Evolutionary conservation across 30 jellyfish, hydroid and myxozoan genomes (phyloP), one percentile per base, ranked within the genome.

Genomic region (Aurelia coerulea): DNA sequence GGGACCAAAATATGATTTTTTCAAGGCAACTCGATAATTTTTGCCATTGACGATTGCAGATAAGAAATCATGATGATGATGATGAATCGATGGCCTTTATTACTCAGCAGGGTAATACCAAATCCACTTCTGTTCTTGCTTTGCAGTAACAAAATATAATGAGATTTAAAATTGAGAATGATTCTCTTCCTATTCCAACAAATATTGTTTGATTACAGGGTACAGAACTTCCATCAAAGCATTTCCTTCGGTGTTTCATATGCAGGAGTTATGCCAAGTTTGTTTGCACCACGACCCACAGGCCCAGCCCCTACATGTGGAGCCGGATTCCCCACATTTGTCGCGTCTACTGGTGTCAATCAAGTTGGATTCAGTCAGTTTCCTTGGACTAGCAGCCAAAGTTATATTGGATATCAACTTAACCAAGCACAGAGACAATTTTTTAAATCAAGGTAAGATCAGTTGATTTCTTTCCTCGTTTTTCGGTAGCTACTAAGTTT

Each of bases 241-340:
- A 68, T 83, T 15, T 84, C 97, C 51, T 64, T 52, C 76, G 99
- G 99, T 17, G 99, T 95, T 4, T 95, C 99, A 8, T 84, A 95
- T 39, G 99, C 99, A 1, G 99, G 99, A 3, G 92, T 95, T 10
- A 23, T 75, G 17, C 98, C 97, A 16, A 96, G 99, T 29, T 32
- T 65, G 5, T 77, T 60, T 46, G 89, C 97, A 11, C 95, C 99
- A 19, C 95, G 10, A 51, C 93, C 93, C 32, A 88, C 97, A 11
- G 73, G 67, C 18, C 95, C 95, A 4, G 62, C 84, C 33, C 97
- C 97, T 4, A 65, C 97, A n/a, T 95, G 99, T 49, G 97, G 98
- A 9, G 94, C 99, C 0, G 89, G 93, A 35, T 95, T 95, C 53
- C 97, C 99, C 9, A 62, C 96, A 49, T 71, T 84, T 35, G 58